Evolutionary conservation across 64 coral and sea anemone species (phyloP).

Genomic region (Pocillopora verrucosa): DNA sequence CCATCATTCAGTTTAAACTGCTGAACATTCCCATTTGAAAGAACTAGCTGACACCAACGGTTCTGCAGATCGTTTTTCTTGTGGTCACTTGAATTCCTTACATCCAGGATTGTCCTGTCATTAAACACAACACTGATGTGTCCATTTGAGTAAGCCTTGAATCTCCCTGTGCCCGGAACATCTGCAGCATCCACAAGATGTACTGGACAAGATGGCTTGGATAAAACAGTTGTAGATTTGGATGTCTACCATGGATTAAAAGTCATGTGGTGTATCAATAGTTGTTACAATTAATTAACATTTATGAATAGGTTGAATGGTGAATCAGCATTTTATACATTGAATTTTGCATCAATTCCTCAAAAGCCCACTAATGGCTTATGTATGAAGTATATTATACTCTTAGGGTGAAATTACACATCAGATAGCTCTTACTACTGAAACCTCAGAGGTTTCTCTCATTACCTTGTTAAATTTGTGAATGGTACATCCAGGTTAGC

Average conservation of each 20-base stretch:
- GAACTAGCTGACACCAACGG: conserved; percentile 25
- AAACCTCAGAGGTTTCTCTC: too few relatives aligned
- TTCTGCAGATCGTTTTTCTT: neutral
- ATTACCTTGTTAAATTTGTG: too few relatives aligned
- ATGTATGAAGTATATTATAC: too few relatives aligned
- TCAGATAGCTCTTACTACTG: too few relatives aligned
- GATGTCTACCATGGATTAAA: neutral
- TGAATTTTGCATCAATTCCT: too few relatives aligned
- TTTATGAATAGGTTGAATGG: too few relatives aligned
- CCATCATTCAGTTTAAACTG: neutral
- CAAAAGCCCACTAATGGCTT: too few relatives aligned
- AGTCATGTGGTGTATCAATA: too few relatives aligned
- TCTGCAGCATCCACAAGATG: conserved; percentile 20
- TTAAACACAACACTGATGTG: conserved; percentile 39
- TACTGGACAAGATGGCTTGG: neutral
- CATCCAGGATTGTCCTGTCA: conserved; percentile 60
- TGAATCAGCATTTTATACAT: too few relatives aligned
- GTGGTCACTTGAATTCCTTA: conserved; percentile 11
- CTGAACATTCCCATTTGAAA: conserved; percentile 37
- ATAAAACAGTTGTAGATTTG: neutral
- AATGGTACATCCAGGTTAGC: too few relatives aligned
- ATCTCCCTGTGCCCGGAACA: conserved; percentile 46
- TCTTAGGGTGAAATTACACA: too few relatives aligned
- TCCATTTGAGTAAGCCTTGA: conserved; percentile 64
- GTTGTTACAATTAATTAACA: too few relatives aligned